Percentiles rank a stretch among this genome's conserved stretches.
Evolutionary conservation across 1,140 invertebrate genomes (phyloP).

Genomic region (Drosophila lacteicornis): DNA sequence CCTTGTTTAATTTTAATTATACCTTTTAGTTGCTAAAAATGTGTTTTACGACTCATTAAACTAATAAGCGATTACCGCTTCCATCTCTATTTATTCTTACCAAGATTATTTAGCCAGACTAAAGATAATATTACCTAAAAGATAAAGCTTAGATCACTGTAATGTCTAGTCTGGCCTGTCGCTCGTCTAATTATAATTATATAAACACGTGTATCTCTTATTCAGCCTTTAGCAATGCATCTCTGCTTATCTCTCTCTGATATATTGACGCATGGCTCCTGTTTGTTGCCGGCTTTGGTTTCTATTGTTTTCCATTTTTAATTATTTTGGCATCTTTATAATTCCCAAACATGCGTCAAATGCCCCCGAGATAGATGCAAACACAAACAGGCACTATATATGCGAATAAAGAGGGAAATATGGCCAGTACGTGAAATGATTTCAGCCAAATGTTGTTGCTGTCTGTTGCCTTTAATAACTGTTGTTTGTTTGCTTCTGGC

Average conservation of each 20-base stretch:
- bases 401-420: slow-evolving; percentile 19
- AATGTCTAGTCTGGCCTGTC: background rate
- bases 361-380: slow-evolving; percentile 35
- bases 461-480: slow-evolving; percentile 38
- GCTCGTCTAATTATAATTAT: slow-evolving; percentile 50
- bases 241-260: slow-evolving; percentile 25
- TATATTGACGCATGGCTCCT: slow-evolving; percentile 39
- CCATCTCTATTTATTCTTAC: background rate
- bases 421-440: slow-evolving; percentile 44
- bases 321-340: slow-evolving; percentile 51
- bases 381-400: slow-evolving; percentile 12
- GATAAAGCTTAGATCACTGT: slow-evolving; percentile 8
- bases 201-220: slow-evolving; percentile 21
- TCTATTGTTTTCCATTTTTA: slow-evolving; percentile 33
- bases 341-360: slow-evolving; percentile 55
- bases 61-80: background rate
- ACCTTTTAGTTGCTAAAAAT: too few relatives aligned
- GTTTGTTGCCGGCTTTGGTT: slow-evolving; percentile 11
- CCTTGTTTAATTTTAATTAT: background rate
- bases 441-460: slow-evolving; percentile 28
- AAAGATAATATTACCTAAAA: background rate
- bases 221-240: slow-evolving; percentile 16
- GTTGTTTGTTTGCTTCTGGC: slow-evolving; percentile 47
- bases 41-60: background rate
- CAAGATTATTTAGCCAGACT: background rate